Conservation (phyloP, 1,140 invertebrate genomes). For the Thalassaphorura encarpata region DNA sequence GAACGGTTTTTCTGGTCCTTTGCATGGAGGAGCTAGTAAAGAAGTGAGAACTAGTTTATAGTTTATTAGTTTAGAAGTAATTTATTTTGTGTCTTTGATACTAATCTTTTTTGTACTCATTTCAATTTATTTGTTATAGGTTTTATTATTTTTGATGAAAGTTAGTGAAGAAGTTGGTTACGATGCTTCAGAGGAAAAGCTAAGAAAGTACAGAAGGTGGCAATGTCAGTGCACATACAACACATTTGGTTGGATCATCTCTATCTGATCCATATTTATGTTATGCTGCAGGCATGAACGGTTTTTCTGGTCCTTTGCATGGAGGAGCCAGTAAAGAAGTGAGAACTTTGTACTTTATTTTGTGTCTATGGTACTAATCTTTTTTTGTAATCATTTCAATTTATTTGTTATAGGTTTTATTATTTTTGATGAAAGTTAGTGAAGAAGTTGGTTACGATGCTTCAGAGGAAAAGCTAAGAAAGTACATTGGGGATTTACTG, state of each 20-base stretch:
- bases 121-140: conserved; percentile 42
- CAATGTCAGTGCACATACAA: conserved; percentile 90
- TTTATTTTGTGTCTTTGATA: too few relatives aligned
- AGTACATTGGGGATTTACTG: conserved; percentile 90
- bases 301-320: conserved; percentile 88
- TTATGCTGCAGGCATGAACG: conserved; percentile 88
- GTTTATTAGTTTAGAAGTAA: too few relatives aligned
- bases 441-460: conserved; percentile 67
- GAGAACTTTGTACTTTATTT: conserved; percentile 10
- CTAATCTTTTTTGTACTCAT: too few relatives aligned
- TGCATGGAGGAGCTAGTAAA: conserved; percentile 53
- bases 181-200: conserved; percentile 69
- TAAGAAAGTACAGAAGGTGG: conserved; percentile 93
- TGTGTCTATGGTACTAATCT: not conserved
- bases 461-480: conserved; percentile 75
- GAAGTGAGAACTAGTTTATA: too few relatives aligned
- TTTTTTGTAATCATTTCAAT: not conserved
- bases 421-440: conserved; percentile 73
- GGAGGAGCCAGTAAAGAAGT: conserved; percentile 90
- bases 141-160: conserved; percentile 74
- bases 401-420: conserved; percentile 49
- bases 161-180: conserved; percentile 67
- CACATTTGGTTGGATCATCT: conserved; percentile 88
- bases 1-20: conserved; percentile 50
- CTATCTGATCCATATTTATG: conserved; percentile 90